Evolutionary conservation across 2,888 invertebrate species (phyloP), one percentile per base, ranked within the genome.

Genomic region (Ctenicera cuprea): DNA sequence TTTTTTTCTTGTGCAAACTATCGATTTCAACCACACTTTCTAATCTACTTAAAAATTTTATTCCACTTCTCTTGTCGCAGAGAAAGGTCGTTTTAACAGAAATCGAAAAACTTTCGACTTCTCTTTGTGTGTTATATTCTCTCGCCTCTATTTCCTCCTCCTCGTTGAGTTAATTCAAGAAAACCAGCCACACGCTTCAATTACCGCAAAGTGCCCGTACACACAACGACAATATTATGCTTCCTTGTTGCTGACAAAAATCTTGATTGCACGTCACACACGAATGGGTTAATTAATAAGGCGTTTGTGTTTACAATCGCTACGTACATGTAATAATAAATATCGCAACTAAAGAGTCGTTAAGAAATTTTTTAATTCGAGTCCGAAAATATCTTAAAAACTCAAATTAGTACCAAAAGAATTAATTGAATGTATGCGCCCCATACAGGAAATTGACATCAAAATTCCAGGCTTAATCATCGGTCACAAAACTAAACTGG

Each of bases 201-300:
- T 48, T 48, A 48, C 48, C 18, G 48, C 18, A 18, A 18, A 14
- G 16, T 4, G 16, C 20, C 3, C 16, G 48, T 9, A 11, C 48
- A 18, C 48, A 16, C 7, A 50, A 33, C 54, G 30, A 26, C 14
- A 14, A 50, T 22, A 22, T 54, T 22, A 22, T 33, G 45, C 45
- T 68, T 68, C 61, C 68, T 68, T 22, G 43, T 68, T 61, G 33
- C 45, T n/a, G 43, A 43, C 26, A 67, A 52, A 57, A 57, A 67
- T 67, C 57, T 57, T 43, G 54, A 67, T 57, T 67, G 59, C 61
- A 22, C 33, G 59, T 68, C 48, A 61, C 68, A 68, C 59, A 68
- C 68, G 68, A 68, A 61, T 61, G 68, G 22, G 48, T 68, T 61
- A 68, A 68, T 68, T 68, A 68, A 68, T 68, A 68, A 48, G 68